Evolutionary conservation across 2,113 vertebrate species (phyloP).

Genomic region (Paratilapia polleni): DNA sequence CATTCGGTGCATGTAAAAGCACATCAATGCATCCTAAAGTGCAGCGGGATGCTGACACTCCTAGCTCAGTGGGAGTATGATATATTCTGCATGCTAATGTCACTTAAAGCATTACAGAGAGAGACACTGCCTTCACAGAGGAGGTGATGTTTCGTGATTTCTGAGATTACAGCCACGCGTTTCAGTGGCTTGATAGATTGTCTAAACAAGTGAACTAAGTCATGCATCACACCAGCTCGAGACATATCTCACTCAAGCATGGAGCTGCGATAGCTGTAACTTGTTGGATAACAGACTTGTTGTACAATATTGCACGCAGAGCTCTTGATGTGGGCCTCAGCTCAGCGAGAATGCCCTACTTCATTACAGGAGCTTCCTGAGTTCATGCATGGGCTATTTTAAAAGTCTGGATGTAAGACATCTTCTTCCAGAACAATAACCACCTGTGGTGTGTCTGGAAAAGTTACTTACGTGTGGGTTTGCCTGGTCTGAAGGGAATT

Average conservation of each 20-base stretch:
- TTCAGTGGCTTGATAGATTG: slow-evolving; percentile 15
- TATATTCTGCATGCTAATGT: background rate
- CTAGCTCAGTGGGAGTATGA: background rate
- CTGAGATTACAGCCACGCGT: slow-evolving; percentile 1
- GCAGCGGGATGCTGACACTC: background rate
- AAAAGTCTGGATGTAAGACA: slow-evolving; percentile 28
- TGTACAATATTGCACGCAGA: slow-evolving; percentile 6
- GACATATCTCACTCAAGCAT: slow-evolving; percentile 59
- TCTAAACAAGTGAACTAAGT: slow-evolving; percentile 38
- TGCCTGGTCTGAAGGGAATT: slow-evolving; percentile 12
- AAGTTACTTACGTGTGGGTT: slow-evolving; percentile 2
- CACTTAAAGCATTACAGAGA: background rate
- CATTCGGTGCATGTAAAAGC: slow-evolving; percentile 20
- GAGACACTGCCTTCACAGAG: background rate
- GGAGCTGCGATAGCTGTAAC: slow-evolving; percentile 18
- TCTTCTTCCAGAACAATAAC: slow-evolving; percentile 55
- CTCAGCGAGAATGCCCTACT: slow-evolving; percentile 11
- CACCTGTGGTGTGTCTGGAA: slow-evolving; percentile 25
- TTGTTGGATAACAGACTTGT: slow-evolving; percentile 13
- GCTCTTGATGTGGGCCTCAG: slow-evolving; percentile 14
- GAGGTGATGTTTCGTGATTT: background rate
- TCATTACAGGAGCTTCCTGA: slow-evolving; percentile 43
- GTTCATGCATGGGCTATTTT: slow-evolving; percentile 1
- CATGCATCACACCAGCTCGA: slow-evolving; percentile 44
- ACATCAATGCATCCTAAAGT: background rate